Evolutionary conservation across 2,113 vertebrate genomes (phyloP).

Genomic region (Macroglossus sobrinus): DNA sequence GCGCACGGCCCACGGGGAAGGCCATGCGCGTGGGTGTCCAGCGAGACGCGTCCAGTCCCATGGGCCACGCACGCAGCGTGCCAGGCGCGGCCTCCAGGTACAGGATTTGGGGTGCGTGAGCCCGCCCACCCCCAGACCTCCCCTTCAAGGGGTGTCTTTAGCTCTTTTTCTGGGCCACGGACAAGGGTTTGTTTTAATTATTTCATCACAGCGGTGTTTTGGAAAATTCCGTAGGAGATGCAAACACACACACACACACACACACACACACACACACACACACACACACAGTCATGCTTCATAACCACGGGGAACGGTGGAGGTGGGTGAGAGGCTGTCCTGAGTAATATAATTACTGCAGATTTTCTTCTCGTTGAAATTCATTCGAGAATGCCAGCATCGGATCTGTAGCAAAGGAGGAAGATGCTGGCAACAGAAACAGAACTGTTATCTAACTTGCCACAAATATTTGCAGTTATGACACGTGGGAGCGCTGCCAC

Average conservation of each 20-base stretch:
- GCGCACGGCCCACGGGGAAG: neutral
- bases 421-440: neutral
- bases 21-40: neutral
- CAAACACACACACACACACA: neutral
- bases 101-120: neutral
- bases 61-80: fast-evolving
- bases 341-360: neutral
- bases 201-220: neutral
- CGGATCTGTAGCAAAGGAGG: slow-evolving; percentile 10
- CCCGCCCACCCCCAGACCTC: neutral
- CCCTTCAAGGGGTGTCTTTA: too few species aligned
- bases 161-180: neutral
- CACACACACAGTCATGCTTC: neutral
- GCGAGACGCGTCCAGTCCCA: fast-evolving
- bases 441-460: slow-evolving; percentile 32
- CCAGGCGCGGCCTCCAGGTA: neutral
- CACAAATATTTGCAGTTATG: slow-evolving; percentile 3
- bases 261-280: neutral
- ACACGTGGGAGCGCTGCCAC: slow-evolving; percentile 24
- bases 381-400: slow-evolving; percentile 39
- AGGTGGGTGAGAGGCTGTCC: slow-evolving; percentile 2
- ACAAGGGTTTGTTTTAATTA: neutral
- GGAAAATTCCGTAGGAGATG: neutral
- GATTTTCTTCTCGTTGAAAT: neutral
- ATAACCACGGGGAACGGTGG: neutral